These are phyloP conservation scores for Chelonia mydas DNA, from an alignment of 2,797 vertebrate genomes.

Conservation along the genomic window DNA sequence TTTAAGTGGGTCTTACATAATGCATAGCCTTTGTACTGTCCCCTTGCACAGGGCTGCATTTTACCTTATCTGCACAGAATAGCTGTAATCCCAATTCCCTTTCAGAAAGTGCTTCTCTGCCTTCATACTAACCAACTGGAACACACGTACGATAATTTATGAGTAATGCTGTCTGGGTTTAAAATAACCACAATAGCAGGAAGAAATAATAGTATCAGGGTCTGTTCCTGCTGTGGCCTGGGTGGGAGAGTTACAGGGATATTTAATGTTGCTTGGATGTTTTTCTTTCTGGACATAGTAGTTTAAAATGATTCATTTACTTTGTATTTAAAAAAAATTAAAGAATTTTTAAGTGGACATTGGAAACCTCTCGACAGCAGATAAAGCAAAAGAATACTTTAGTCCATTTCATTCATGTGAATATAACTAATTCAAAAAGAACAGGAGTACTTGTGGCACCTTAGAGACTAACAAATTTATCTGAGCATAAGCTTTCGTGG, in stretches of 20 bases:
- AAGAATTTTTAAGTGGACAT: constrained; percentile 25
- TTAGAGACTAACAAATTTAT: too few relatives aligned
- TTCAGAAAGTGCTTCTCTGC: constrained; percentile 34
- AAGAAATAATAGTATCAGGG: neutral
- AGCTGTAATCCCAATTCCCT: constrained; percentile 17
- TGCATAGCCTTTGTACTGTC: neutral
- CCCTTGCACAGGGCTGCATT: constrained; percentile 6
- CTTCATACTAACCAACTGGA: constrained; percentile 34
- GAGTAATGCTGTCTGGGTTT: constrained; percentile 27
- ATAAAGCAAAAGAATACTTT: constrained; percentile 48
- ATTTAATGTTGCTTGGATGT: neutral
- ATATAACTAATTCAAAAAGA: constrained; percentile 35
- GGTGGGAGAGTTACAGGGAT: constrained; percentile 1
- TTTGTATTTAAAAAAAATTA: constrained; percentile 26
- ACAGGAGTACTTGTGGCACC: too few relatives aligned
- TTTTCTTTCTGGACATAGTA: neutral
- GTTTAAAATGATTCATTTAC: constrained; percentile 28
- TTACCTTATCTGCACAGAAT: neutral
- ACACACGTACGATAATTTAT: constrained; percentile 11
- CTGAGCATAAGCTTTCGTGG: too few relatives aligned
- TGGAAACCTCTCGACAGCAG: neutral
- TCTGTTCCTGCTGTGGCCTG: neutral
- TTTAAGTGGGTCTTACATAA: neutral
- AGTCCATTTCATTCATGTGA: constrained; percentile 9
- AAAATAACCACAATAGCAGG: neutral